These are phyloP conservation scores for Halesus radiatus DNA, from an alignment of 1,140 invertebrate species.

Conservation along the genomic window DNA sequence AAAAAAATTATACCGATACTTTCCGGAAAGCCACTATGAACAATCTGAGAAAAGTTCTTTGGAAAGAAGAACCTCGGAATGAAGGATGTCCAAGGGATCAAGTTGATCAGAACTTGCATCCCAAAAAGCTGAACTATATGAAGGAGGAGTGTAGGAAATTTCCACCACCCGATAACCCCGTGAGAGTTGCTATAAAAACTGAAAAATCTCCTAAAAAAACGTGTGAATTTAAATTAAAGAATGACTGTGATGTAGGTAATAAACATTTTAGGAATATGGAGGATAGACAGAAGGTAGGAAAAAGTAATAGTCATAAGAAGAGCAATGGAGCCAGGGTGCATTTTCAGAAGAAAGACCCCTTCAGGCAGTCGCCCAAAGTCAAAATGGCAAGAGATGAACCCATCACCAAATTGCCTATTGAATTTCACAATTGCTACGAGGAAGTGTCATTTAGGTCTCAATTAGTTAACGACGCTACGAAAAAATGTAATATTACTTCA, in stretches of 20 bases:
- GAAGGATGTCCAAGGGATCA: conserved; percentile 57
- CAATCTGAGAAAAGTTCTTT: conserved; percentile 65
- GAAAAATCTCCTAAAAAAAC: neutral
- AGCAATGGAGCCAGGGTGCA: conserved; percentile 38
- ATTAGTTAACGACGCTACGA: conserved; percentile 63
- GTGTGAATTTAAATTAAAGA: conserved; percentile 29
- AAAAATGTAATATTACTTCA: conserved; percentile 27
- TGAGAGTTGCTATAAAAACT: neutral
- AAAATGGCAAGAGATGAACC: conserved; percentile 61
- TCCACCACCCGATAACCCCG: neutral
- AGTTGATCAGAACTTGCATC: conserved; percentile 48
- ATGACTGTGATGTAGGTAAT: conserved; percentile 35
- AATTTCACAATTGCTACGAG: conserved; percentile 65
- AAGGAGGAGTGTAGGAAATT: conserved; percentile 1
- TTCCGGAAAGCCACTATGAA: neutral
- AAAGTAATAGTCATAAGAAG: conserved; percentile 32
- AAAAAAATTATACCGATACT: conserved; percentile 27
- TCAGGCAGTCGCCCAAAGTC: conserved; percentile 43
- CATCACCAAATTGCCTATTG: conserved; percentile 57
- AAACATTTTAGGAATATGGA: conserved; percentile 31
- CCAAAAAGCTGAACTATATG: conserved; percentile 5
- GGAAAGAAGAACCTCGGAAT: conserved; percentile 61
- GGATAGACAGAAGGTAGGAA: conserved; percentile 23
- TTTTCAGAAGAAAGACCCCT: conserved; percentile 39
- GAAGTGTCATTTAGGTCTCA: conserved; percentile 69